A percentile compares a stretch with the other conserved stretches of the same genome.
These are phyloP conservation scores for Tiaroga cobitis DNA, from an alignment of 2,797 vertebrate species.

Conservation along the genomic window DNA sequence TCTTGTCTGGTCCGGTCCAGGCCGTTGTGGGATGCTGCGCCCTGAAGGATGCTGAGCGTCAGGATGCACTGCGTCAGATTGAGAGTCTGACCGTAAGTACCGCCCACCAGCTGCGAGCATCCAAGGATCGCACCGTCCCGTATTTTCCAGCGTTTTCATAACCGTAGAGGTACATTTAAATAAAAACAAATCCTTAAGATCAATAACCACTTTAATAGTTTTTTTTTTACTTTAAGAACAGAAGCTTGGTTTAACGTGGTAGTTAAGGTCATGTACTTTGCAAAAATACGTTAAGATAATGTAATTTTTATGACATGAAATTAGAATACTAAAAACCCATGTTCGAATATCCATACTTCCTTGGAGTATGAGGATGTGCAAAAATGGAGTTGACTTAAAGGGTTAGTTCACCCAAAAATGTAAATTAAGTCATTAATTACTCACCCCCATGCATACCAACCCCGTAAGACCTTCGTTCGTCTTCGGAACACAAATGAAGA, in stretches of 20 bases:
- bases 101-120: constrained; percentile 47
- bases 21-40: constrained; percentile 47
- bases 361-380: not conserved
- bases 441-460: too few relatives aligned
- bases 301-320: too few relatives aligned
- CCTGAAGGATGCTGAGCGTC: constrained; percentile 30
- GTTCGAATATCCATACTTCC: not conserved
- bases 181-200: too few relatives aligned
- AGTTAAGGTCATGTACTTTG: not conserved
- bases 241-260: not conserved
- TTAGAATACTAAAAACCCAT: not conserved
- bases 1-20: not conserved
- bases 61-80: constrained; percentile 49
- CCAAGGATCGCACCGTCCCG: not conserved
- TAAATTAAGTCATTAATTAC: too few relatives aligned
- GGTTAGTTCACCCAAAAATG: too few relatives aligned
- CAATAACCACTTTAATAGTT: too few relatives aligned
- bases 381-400: not conserved
- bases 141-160: not conserved
- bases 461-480: too few relatives aligned
- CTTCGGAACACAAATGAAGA: too few relatives aligned
- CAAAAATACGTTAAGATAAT: not conserved
- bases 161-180: not conserved
- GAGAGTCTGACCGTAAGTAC: constrained; percentile 28
- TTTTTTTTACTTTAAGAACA: not conserved